Base-by-base conservation (phyloP, 2,888 invertebrate species). In the Zootermopsis nevadensis region DNA sequence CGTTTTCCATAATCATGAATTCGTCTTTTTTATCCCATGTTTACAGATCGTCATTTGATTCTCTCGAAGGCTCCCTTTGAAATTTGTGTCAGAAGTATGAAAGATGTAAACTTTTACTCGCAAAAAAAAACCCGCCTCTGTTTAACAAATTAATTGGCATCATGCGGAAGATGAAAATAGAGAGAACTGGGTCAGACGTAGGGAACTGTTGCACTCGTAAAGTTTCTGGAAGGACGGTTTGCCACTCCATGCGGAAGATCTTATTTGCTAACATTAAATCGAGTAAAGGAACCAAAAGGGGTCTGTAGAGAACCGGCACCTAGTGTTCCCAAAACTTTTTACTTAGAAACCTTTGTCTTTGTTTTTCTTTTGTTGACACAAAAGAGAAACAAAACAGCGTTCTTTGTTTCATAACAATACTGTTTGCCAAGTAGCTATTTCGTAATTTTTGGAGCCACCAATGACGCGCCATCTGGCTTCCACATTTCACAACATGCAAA, bases 121-220 rank as follows among this genome's bases (percentile, higher is more conserved):
- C n/a, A 60, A 15, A 8, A 66, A 27, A 66, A 4, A 66, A 33
- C 31, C 31, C 31, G 69, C 22, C 33, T 69, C 31, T 69, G 27
- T 69, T 69, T 31, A 69, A 69, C 22, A 69, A 30, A 69, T 33
- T 69, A 31, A 69, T 69, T 69, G 69, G 69, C 69, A 31, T 15
- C 33, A 69, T 33, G 19, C 12, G 15, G 19, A 22, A 30, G 66
- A 12, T 66, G n/a, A 69, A 31, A 31, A 69, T 33, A 66, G 2
- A 10, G 69, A 60, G 0, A 33, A 33, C 12, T 69, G 33, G 69
- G 69, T 69, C 10, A 69, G 27, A 33, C 69, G n/a, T n/a, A 27
- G 8, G n/a, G n/a, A 60, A 60, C 8, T 60, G n/a, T 60, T 27
- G n/a, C 33, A 31, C 0, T 19, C 33, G 30, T 69, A 69, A 15